phyloP scores from a whole-genome alignment of 2,797 vertebrate genomes.

The Hirundo rustica region DNA sequence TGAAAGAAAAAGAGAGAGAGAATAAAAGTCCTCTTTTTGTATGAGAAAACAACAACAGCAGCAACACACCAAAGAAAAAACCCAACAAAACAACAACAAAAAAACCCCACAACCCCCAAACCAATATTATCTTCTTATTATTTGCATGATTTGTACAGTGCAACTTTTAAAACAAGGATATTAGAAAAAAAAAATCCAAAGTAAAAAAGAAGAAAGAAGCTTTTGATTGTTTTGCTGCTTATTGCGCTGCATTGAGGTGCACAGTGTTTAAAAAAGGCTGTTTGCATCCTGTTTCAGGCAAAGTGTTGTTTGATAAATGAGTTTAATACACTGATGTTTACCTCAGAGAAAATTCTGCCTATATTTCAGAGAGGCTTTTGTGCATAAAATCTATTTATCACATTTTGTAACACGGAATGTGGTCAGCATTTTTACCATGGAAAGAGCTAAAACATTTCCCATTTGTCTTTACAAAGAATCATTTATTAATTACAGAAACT shows the following conservation, averaged over 20 bases:
- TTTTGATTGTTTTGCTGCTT: neutral
- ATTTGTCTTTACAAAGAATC: neutral
- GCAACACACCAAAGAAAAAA: too few relatives aligned
- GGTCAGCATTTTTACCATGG: neutral
- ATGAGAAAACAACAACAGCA: too few relatives aligned
- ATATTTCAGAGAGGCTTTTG: neutral
- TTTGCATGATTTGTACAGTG: neutral
- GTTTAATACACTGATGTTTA: neutral
- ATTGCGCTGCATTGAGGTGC: neutral
- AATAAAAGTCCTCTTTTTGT: neutral
- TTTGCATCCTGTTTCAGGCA: neutral
- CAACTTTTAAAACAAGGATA: neutral
- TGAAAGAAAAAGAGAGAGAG: neutral
- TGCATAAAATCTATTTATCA: neutral
- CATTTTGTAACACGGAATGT: neutral
- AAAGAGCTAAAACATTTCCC: neutral
- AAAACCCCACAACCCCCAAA: rapidly evolving
- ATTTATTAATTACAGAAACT: neutral
- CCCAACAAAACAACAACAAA: too few relatives aligned
- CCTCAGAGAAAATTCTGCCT: neutral
- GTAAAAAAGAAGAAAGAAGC: neutral
- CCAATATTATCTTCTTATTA: rapidly evolving
- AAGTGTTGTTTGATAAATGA: slow-evolving; percentile 22
- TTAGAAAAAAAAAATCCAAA: neutral
- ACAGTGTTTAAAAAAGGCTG: neutral